Conservation (phyloP, 2,113 vertebrate genomes). For the Onychostruthus taczanowskii region DNA sequence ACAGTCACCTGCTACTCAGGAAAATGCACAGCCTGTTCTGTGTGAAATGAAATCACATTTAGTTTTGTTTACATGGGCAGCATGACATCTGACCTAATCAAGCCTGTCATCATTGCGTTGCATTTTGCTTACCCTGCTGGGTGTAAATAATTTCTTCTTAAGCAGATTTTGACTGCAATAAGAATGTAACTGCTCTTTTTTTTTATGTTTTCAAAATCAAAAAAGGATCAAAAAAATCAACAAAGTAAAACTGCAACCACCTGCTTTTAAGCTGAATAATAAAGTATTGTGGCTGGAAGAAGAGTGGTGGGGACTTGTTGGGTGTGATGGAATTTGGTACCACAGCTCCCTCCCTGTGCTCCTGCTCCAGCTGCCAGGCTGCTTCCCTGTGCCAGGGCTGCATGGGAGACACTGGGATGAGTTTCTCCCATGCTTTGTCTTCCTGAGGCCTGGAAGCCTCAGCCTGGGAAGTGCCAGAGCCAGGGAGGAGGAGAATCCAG, state of each 20-base stretch:
- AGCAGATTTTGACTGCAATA: neutral
- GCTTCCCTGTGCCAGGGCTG: neutral
- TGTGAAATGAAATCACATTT: neutral
- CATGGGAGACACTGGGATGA: fast-evolving
- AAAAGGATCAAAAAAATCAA: too few relatives aligned
- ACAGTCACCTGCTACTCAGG: neutral
- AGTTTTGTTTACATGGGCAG: neutral
- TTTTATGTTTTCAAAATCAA: neutral
- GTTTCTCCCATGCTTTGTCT: neutral
- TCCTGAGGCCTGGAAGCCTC: neutral
- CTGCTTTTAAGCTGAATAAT: neutral
- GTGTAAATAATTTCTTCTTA: neutral
- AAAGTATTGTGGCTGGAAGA: neutral
- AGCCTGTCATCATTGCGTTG: neutral
- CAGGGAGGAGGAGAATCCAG: neutral
- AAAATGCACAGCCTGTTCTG: neutral
- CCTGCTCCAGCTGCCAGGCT: neutral
- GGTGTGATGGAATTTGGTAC: neutral
- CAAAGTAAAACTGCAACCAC: neutral
- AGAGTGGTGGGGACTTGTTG: fast-evolving
- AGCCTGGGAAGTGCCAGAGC: neutral
- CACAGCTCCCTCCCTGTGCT: neutral
- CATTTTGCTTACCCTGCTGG: neutral
- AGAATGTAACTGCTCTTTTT: neutral
- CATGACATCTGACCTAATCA: neutral